phyloP scores from a whole-genome alignment of 1,140 invertebrate species.

The Phthorimaea operculella region DNA sequence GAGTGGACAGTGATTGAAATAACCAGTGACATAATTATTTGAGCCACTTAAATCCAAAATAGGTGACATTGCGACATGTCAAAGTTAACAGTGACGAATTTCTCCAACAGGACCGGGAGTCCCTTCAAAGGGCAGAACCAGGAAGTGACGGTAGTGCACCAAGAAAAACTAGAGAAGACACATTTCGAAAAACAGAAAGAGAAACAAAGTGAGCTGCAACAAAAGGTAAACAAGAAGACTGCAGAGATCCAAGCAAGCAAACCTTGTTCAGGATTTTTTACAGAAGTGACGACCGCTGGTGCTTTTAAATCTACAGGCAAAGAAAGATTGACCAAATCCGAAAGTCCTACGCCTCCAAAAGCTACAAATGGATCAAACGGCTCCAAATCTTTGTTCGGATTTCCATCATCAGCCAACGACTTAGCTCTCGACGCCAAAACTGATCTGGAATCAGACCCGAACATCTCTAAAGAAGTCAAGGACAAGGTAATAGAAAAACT shows the following conservation, averaged over 20 bases:
- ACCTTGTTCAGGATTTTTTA: conserved; percentile 53
- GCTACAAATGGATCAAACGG: conserved; percentile 31
- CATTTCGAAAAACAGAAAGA: conserved; percentile 46
- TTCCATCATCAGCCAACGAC: conserved; percentile 60
- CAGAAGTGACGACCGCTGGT: conserved; percentile 55
- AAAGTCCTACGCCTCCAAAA: conserved; percentile 22
- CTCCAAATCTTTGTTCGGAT: conserved; percentile 47
- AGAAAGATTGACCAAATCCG: conserved; percentile 28
- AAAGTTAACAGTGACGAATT: conserved; percentile 49
- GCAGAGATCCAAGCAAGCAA: conserved; percentile 55
- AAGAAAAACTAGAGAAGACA: conserved; percentile 46
- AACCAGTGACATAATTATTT: conserved; percentile 32
- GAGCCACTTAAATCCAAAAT: conserved; percentile 20
- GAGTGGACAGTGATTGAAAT: conserved; percentile 38
- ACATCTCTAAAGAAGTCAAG: conserved; percentile 54
- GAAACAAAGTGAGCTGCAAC: conserved; percentile 47
- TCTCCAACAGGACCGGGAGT: conserved; percentile 50
- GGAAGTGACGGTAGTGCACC: conserved; percentile 29
- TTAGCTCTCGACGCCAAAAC: conserved; percentile 57
- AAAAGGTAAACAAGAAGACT: conserved; percentile 55
- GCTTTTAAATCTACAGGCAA: conserved; percentile 42
- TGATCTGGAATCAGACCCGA: conserved; percentile 56
- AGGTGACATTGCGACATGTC: conserved; percentile 35
- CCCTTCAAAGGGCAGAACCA: conserved; percentile 31
- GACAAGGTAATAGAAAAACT: conserved; percentile 59